Evolutionary conservation across 2,888 invertebrate genomes (phyloP), one percentile per base, ranked within the genome.

Genomic region (Allolobophora icterica): DNA sequence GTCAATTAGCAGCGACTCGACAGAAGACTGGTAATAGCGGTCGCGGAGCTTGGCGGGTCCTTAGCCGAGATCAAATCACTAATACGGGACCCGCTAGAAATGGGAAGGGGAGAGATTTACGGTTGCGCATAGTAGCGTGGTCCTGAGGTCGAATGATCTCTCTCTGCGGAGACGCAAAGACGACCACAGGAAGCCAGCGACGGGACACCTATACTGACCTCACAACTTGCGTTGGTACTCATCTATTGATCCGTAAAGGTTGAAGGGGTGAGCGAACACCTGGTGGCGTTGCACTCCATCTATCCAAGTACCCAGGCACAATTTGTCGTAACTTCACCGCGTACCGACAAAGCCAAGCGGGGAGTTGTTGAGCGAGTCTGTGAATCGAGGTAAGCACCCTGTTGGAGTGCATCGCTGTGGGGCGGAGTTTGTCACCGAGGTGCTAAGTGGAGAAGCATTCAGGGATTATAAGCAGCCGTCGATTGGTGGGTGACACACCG

Each of bases 401-500:
- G n/a, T 71, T 30, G 21, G 71, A 71, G 71, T 71, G 1, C 8
- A n/a, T 30, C 71, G 11, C n/a, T 6, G 71, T 30, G 30, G 71
- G 71, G n/a, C 30, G 71, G 21, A 52, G 71, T 71, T 71, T 71
- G 71, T 71, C 71, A n/a, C 30, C 11, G 71, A n/a, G 71, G 71
- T 71, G 71, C 71, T 71, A 71, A 71, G 71, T 71, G 71, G 71
- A n/a, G 71, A 71, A 71, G n/a, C 71, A 17, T 71, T 71, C 71
- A 71, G 71, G 71, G 71, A 71, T n/a, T 71, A 30, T 71, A 71
- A 71, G 71, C 71, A 71, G 71, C n/a, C 13, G 71, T 71, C 30
- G 30, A n/a, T 71, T 19, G n/a, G 8, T 71, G n/a, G n/a, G 30
- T n/a, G 30, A n/a, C 71, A 71, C 30, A 71, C 30, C 30, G n/a